These are phyloP conservation scores for Phoxinus phoxinus DNA, from an alignment of 2,113 vertebrate genomes.

Conservation along the genomic window DNA sequence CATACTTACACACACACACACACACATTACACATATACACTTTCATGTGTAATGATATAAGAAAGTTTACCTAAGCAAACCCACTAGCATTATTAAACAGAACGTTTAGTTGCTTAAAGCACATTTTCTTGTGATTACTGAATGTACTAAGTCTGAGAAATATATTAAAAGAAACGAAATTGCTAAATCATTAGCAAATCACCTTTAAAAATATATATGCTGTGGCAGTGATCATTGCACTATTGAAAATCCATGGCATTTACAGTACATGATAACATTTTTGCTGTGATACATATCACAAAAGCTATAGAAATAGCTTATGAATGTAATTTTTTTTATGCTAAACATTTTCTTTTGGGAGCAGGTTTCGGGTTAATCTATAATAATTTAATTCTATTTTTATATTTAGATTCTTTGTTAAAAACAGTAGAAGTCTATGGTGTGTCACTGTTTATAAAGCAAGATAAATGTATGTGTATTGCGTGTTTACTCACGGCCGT, in stretches of 20 bases:
- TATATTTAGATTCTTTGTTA: background rate
- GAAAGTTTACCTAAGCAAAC: background rate
- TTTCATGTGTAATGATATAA: background rate
- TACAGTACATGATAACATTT: no score
- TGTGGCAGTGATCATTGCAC: background rate
- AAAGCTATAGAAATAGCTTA: no score
- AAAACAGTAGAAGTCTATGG: background rate
- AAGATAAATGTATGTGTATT: constrained; percentile 19
- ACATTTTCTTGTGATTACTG: background rate
- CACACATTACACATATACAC: constrained; percentile 6
- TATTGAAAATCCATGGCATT: background rate
- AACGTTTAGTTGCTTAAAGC: background rate
- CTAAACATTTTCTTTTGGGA: background rate
- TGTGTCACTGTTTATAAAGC: background rate
- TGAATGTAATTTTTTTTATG: no score
- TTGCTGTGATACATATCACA: background rate
- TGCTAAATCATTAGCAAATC: background rate
- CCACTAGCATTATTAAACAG: background rate
- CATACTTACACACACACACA: constrained; percentile 39
- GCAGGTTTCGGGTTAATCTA: background rate
- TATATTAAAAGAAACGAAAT: background rate
- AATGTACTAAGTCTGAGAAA: background rate
- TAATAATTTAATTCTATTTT: background rate
- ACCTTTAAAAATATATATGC: background rate
- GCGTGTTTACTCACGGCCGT: constrained; percentile 12